Percentiles rank a stretch among this genome's conserved stretches.
phyloP scores from a whole-genome alignment of 2,797 vertebrate genomes.

The Melopsittacus undulatus region DNA sequence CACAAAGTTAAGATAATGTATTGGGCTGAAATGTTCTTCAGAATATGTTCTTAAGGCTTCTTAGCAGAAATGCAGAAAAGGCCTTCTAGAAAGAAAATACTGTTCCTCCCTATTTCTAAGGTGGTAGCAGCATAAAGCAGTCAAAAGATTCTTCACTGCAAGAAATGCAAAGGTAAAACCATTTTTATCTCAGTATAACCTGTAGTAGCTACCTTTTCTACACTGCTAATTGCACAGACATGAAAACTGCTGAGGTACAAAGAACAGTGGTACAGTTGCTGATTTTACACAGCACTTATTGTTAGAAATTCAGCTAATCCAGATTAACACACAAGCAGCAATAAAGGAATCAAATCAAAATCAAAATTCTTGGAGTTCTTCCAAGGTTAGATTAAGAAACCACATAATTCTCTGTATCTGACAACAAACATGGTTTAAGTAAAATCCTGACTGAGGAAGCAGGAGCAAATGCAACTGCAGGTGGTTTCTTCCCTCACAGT shows the following conservation, averaged over 20 bases:
- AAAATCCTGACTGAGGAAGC: not conserved
- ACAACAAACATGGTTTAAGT: not conserved
- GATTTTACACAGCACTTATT: not conserved
- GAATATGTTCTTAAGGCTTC: not conserved
- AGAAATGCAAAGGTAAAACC: not conserved
- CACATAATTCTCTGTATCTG: rapidly evolving
- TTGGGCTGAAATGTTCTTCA: not conserved
- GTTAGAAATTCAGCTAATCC: conserved; percentile 17
- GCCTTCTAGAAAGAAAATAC: not conserved
- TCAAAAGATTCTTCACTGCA: not conserved
- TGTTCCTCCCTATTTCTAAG: not conserved
- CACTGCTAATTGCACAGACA: not conserved
- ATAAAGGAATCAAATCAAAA: conserved; percentile 3
- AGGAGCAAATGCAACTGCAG: not conserved
- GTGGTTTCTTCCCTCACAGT: not conserved
- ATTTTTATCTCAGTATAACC: not conserved
- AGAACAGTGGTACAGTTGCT: not conserved
- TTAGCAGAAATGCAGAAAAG: not conserved
- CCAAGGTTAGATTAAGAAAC: not conserved
- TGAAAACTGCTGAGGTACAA: not conserved
- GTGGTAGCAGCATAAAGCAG: not conserved
- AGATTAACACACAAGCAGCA: not conserved
- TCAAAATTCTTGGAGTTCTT: not conserved
- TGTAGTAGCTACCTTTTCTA: not conserved
- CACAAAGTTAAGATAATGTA: not conserved